Percentiles rank a stretch among this genome's conserved stretches.
These are phyloP conservation scores for Megaustenia siamemsis DNA, from an alignment of 2,888 invertebrate species.

Conservation along the genomic window DNA sequence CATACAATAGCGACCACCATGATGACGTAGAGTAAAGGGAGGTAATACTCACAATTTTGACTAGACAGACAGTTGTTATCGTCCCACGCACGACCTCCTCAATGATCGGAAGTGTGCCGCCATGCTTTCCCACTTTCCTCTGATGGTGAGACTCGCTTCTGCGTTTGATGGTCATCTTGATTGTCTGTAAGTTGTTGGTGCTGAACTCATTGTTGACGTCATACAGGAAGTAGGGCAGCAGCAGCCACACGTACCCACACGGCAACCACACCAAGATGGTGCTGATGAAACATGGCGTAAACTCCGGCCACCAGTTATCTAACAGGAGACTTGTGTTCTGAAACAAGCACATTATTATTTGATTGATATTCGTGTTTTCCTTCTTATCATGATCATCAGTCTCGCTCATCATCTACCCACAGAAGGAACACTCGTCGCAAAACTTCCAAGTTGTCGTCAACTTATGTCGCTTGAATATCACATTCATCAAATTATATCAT, in stretches of 20 bases:
- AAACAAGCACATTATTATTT: no score
- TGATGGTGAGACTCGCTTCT: not conserved
- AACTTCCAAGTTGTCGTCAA: no score
- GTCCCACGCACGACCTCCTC: not conserved
- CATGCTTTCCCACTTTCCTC: not conserved
- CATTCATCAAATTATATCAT: no score
- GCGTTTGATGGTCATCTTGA: not conserved
- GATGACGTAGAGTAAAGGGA: no score
- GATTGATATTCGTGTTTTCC: no score
- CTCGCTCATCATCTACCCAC: no score
- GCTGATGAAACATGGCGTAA: slow-evolving; percentile 94
- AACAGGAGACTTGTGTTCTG: slow-evolving; percentile 67
- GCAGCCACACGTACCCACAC: slow-evolving; percentile 90
- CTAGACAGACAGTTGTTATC: not conserved
- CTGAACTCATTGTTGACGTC: slow-evolving; percentile 53
- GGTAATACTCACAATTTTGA: not conserved
- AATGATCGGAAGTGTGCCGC: not conserved
- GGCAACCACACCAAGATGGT: slow-evolving; percentile 94
- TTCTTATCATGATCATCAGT: no score
- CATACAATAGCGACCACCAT: no score
- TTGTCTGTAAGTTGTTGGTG: slow-evolving; percentile 13
- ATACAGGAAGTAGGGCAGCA: slow-evolving; percentile 83
- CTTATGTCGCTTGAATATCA: no score
- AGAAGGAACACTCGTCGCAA: no score
- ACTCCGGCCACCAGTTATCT: slow-evolving; percentile 83